A percentile compares a stretch with the other conserved stretches of the same genome.
These are phyloP conservation scores for Rostratula benghalensis DNA, from an alignment of 2,113 vertebrate species.

Conservation along the genomic window DNA sequence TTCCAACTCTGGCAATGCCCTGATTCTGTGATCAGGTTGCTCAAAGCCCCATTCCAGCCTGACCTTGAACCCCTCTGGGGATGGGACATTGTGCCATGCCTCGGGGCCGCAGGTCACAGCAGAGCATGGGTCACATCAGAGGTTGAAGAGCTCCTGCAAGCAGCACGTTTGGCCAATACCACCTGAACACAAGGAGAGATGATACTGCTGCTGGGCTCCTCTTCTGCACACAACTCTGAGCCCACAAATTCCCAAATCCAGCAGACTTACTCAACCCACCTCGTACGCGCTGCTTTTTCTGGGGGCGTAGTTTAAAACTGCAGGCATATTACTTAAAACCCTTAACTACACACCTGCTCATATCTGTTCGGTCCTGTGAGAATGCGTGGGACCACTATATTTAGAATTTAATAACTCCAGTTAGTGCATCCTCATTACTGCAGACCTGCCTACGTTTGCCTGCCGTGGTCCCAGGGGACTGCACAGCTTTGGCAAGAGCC, in stretches of 20 bases:
- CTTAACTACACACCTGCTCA: background rate
- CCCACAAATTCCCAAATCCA: background rate
- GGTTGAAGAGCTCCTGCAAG: background rate
- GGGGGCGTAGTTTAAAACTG: background rate
- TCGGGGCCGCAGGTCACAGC: background rate
- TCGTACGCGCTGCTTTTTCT: background rate
- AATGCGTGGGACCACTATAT: background rate
- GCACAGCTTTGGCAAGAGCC: rapidly evolving
- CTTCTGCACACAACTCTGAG: background rate
- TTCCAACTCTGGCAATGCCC: too few species aligned
- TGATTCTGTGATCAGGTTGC: background rate
- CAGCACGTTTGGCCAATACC: background rate
- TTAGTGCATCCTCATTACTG: background rate
- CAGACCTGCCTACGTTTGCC: background rate
- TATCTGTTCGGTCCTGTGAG: background rate
- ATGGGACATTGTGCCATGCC: rapidly evolving
- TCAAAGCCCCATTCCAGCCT: background rate
- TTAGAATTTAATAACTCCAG: background rate
- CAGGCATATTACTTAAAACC: background rate
- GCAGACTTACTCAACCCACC: background rate
- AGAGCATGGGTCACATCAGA: rapidly evolving
- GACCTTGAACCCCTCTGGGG: background rate
- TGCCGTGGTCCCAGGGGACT: background rate
- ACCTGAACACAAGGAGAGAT: background rate
- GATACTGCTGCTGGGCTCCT: background rate